Evolutionary conservation across 2,113 vertebrate species (phyloP), one percentile per base, ranked within the genome.

Genomic region (Leucopsar rothschildi): DNA sequence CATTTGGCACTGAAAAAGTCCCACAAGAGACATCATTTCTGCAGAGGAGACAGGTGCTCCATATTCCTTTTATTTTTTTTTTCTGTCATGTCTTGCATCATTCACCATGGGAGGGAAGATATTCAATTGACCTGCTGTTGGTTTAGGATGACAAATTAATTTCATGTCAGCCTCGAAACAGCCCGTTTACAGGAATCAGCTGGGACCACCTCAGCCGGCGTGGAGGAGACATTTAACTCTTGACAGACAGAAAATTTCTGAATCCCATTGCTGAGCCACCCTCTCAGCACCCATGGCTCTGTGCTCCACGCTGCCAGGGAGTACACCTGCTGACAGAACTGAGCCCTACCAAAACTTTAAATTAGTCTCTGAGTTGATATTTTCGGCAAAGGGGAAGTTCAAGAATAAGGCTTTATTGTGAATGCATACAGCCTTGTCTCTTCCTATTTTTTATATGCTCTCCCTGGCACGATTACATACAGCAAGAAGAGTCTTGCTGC

Each of bases 131-230:
- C 91, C 94, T 72, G 71, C 57, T 92, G 85, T 80, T 96, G 55
- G 63, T 82, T 95, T 95, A 92, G 88, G 40, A 88, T 95, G 93
- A 95, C 71, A 93, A 95, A 95, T 92, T 96, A 89, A 95, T 96
- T 96, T 96, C 71, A 82, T 72, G 78, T 96, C 91, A 94, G 71
- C 35, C 66, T 92, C 7, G 5, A 92, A 91, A 78, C 52, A 96
- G 60, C 76, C 86, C 0, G 0, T 94, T 90, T 86, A 47, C 31
- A 57, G 59, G 42, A 89, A 55, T 82, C 91, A 91, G n/a, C 80
- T 78, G 88, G 69, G 88, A 95, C 65, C 42, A 25, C 15, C 55
- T 76, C 82, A 85, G 37, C 49, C 19, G 1, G 39, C 2, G 0
- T 11, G 61, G 56, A 81, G 52, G 53, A 86, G 52, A 35, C 5